Conservation (phyloP, 2,888 invertebrate genomes). For the Stenodema calcarata region DNA sequence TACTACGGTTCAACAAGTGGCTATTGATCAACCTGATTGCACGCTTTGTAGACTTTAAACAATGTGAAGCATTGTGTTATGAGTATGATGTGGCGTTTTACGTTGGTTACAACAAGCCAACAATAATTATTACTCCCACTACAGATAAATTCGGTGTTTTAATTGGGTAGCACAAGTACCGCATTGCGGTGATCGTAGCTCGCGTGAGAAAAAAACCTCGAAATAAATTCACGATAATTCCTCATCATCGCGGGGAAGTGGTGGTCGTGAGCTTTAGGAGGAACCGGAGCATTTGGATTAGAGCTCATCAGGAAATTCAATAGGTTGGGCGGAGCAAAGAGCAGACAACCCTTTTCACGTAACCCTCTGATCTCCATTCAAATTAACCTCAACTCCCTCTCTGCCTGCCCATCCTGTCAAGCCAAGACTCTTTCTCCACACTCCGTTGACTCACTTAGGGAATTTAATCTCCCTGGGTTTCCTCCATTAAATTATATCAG, state of each 20-base stretch:
- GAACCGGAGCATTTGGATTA: not conserved
- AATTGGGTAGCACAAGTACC: not conserved
- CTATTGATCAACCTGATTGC: too few relatives aligned
- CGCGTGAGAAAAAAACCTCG: not conserved
- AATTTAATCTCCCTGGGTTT: constrained; percentile 18
- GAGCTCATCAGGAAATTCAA: constrained; percentile 30
- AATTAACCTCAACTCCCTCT: constrained; percentile 15
- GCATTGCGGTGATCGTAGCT: not conserved
- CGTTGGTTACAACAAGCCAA: too few relatives aligned
- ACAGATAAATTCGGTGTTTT: too few relatives aligned
- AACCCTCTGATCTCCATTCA: constrained; percentile 30
- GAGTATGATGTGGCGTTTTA: too few relatives aligned
- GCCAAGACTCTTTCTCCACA: not conserved
- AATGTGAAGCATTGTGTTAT: too few relatives aligned
- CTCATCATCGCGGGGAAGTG: not conserved
- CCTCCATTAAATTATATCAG: not conserved
- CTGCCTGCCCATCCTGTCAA: not conserved
- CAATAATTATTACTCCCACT: too few relatives aligned
- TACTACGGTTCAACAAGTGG: too few relatives aligned
- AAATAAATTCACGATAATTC: not conserved
- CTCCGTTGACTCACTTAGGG: not conserved
- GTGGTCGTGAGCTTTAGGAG: not conserved
- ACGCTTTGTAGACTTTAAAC: too few relatives aligned
- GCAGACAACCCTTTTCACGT: not conserved
- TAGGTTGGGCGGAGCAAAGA: not conserved